Percentiles rank a stretch among this genome's conserved stretches.
These are phyloP conservation scores for Rhingia rostrata DNA, from an alignment of 2,888 invertebrate species.

Conservation along the genomic window DNA sequence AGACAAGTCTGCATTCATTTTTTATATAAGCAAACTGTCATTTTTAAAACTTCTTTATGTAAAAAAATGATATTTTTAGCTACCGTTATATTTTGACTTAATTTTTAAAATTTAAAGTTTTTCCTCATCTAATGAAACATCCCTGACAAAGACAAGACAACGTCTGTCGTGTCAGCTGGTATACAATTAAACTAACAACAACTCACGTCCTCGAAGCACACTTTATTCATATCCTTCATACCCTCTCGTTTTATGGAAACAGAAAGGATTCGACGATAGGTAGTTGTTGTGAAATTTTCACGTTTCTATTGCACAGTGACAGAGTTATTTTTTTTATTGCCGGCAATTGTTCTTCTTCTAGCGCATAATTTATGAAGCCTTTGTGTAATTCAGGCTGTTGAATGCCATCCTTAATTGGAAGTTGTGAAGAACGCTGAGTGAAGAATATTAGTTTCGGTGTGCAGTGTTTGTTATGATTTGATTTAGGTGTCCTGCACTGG, in stretches of 20 bases:
- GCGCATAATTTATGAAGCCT: conserved; percentile 44
- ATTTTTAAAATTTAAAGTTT: no score
- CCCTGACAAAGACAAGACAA: no score
- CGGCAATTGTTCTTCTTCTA: conserved; percentile 8
- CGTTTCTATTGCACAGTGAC: conserved; percentile 43
- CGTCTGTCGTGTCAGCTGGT: neutral
- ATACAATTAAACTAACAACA: neutral
- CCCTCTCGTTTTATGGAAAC: neutral
- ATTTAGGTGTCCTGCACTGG: neutral
- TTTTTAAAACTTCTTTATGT: no score
- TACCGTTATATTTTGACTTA: no score
- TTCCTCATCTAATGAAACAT: no score
- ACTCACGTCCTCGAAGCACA: neutral
- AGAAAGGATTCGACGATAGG: conserved; percentile 50
- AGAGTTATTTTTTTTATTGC: conserved; percentile 27
- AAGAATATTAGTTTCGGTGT: conserved; percentile 44
- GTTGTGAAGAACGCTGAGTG: conserved; percentile 45
- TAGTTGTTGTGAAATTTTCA: conserved; percentile 28
- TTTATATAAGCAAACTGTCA: no score
- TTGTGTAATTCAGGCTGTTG: conserved; percentile 47
- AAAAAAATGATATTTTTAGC: no score
- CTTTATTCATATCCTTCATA: neutral
- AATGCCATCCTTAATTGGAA: conserved; percentile 57
- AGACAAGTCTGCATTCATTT: no score
- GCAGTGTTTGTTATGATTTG: neutral